A percentile compares a stretch with the other conserved stretches of the same genome.
Conservation (phyloP, 2,888 invertebrate species). For the Tetragnatha montana region DNA sequence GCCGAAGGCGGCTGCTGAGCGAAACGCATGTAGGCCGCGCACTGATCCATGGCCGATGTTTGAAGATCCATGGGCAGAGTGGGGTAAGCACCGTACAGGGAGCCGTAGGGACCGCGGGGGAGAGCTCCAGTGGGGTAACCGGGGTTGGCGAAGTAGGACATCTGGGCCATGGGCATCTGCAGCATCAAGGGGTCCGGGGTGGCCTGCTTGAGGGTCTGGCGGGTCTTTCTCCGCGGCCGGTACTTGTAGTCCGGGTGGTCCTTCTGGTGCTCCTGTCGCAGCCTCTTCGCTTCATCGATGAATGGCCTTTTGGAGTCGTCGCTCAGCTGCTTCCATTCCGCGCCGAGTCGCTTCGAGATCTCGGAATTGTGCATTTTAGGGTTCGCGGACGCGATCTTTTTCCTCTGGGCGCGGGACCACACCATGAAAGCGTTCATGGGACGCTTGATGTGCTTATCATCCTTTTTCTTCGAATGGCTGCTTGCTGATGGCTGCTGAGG, state of each 20-base stretch:
- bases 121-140: background rate
- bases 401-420: slow-evolving; percentile 78
- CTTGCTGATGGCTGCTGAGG: background rate
- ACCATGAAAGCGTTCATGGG: slow-evolving; percentile 79
- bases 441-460: slow-evolving; percentile 75
- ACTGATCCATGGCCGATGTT: background rate
- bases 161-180: background rate
- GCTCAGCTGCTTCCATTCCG: slow-evolving; percentile 77
- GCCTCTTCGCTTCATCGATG: slow-evolving; percentile 33
- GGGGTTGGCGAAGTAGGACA: background rate
- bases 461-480: background rate
- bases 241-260: slow-evolving; percentile 38
- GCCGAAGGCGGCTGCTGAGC: background rate
- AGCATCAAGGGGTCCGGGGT: background rate
- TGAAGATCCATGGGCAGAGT: slow-evolving; percentile 9
- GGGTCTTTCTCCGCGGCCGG: slow-evolving; percentile 19
- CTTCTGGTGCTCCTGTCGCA: slow-evolving; percentile 20
- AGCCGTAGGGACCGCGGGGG: slow-evolving; percentile 17
- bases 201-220: background rate
- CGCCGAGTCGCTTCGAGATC: slow-evolving; percentile 77
- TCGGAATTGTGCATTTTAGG: slow-evolving; percentile 79
- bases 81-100: slow-evolving; percentile 29
- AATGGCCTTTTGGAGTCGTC: slow-evolving; percentile 27
- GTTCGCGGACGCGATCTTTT: slow-evolving; percentile 78
- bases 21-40: slow-evolving; percentile 15